phyloP scores from a whole-genome alignment of 2,797 vertebrate species.

The Otolemur crassicaudatus region DNA sequence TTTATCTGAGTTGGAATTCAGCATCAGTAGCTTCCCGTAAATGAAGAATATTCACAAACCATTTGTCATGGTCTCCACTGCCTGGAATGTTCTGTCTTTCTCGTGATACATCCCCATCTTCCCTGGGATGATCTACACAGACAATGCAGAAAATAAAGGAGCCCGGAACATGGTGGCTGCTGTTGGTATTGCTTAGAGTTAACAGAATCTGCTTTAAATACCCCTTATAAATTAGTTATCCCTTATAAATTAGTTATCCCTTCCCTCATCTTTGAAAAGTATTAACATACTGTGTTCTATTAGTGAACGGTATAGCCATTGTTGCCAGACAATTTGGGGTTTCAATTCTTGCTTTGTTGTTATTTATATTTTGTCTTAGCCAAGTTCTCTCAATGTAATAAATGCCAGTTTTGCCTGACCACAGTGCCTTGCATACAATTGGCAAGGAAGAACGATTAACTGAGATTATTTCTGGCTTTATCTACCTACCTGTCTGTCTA shows the following conservation, averaged over 20 bases:
- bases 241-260: background rate
- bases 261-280: slow-evolving; percentile 10
- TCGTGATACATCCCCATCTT: background rate
- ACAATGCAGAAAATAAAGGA: background rate
- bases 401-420: background rate
- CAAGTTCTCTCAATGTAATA: background rate
- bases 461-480: background rate
- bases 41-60: background rate
- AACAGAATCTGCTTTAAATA: slow-evolving; percentile 12
- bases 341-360: slow-evolving; percentile 29
- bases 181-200: background rate
- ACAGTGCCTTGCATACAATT: background rate
- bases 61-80: background rate
- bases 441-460: background rate
- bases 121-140: background rate
- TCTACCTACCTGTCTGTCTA: background rate
- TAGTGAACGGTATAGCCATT: background rate
- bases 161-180: background rate
- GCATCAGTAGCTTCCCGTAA: background rate
- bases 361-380: background rate
- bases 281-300: background rate
- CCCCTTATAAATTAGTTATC: background rate
- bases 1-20: slow-evolving; percentile 14
- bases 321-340: background rate
- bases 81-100: background rate